Evolutionary conservation across 2,797 vertebrate species (phyloP), one percentile per base, ranked within the genome.

Genomic region (Lepilemur ruficaudatus): DNA sequence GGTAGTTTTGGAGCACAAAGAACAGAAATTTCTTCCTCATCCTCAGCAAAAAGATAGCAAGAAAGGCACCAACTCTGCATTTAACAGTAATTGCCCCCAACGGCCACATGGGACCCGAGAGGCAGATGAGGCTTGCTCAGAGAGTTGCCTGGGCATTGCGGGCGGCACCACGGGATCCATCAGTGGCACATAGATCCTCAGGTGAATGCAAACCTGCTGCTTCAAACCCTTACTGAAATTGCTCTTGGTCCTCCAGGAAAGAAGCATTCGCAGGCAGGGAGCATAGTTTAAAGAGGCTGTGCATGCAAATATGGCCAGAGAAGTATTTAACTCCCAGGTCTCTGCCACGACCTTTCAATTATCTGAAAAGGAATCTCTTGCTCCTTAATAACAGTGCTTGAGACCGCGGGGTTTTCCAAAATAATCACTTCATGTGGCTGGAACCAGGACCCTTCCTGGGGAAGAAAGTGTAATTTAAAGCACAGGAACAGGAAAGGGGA

Each of bases 21-120:
- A 38, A n/a, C 35, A 70, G 48, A 86, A 50, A 46, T 25, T 81
- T 67, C 17, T 81, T n/a, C 73, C 30, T 43, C 13, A 13, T 76
- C n/a, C 12, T 83, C n/a, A 12, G 4, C 41, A 41, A 25, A 41
- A 92, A 94, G 46, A 52, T 1, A 84, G 50, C 9, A 59, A 73
- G 35, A 67, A 70, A 87, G 38, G 3, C 78, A 52, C 0, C 1
- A n/a, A 32, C 63, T 61, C 32, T 63, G 32, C 35, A 41, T 25
- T 35, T 8, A 22, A 63, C 2, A 7, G 52, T 1, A 17, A n/a
- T 28, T 9, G 46, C 11, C 30, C 23, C 84, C 1, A 13, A 17
- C 9, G 63, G n/a, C 4, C 2, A 1, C 0, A 0, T 17, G 50
- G 7, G 50, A n/a, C 55, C 72, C 4, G 4, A 46, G 13, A 20